Evolutionary conservation across 2,113 vertebrate species (phyloP), one percentile per base, ranked within the genome.

Genomic region (Erythrolamprus reginae): DNA sequence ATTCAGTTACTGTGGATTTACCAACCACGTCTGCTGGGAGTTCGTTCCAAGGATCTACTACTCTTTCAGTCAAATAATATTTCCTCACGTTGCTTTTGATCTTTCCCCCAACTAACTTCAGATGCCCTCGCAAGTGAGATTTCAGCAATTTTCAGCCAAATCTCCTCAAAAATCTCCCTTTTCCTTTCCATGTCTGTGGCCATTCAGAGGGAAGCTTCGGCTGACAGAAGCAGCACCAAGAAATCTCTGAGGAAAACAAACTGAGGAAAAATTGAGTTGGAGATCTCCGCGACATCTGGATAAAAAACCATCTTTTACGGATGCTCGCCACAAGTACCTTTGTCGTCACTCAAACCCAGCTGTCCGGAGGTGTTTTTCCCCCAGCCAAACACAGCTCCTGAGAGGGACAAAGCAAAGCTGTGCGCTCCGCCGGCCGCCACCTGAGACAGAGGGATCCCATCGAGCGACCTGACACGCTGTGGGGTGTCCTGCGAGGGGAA

Each of bases 321-420:
- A 33, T 26, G 7, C 70, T 3, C 0, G 24, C n/a, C 90, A 77
- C 26, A 88, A 83, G 4, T 96, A 96, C 96, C 96, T 96, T 65
- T 86, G 93, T 96, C 97, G 88, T 99, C 98, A 95, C 98, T 98
- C 55, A 99, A 96, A 70, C 99, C 99, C 92, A 99, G 98, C 89
- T 99, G 99, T 85, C 99, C 99, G 3, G 97, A 97, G 93, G 97
- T 96, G 97, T 99, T 99, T 93, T 97, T 98, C 52, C 99, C 99
- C 99, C 99, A 99, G 24, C 97, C 98, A 91, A 99, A 99, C 33
- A 99, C 96, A 10, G 98, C 98, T 93, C 99, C 98, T 0, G 98
- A 98, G 94, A 99, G 96, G 51, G 99, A 99, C 52, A 99, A 97
- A 88, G 98, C 98, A 92, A 99, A 98, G 96, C 98, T 99, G 96